A percentile compares a stretch with the other conserved stretches of the same genome.
Conservation (phyloP, 1,140 invertebrate genomes). For the Eumeta japonica region DNA sequence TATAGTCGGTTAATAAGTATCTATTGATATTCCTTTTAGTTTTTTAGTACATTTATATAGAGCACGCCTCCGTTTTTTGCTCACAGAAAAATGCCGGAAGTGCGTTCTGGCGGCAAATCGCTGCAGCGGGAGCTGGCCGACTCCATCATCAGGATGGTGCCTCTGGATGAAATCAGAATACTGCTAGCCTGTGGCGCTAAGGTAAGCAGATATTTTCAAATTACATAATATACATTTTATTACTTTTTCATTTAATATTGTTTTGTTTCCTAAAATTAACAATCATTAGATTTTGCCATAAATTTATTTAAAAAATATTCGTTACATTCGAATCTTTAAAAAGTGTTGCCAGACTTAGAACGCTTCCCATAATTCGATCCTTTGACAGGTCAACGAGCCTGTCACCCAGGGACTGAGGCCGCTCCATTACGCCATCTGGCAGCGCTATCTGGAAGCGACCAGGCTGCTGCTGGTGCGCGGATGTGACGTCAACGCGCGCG, state of each 20-base stretch:
- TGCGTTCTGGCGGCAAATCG: conserved; percentile 69
- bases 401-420: conserved; percentile 80
- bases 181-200: conserved; percentile 83
- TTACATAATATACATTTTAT: conserved; percentile 25
- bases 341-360: no score
- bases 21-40: no score
- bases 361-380: no score
- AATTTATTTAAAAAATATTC: no score
- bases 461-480: conserved; percentile 73
- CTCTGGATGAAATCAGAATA: conserved; percentile 83
- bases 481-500: conserved; percentile 79
- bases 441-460: conserved; percentile 77
- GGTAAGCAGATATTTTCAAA: conserved; percentile 47
- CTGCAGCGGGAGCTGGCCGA: conserved; percentile 86
- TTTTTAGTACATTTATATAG: no score
- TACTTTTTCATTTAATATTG: no score
- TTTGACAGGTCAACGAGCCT: conserved; percentile 71
- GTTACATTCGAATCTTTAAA: no score
- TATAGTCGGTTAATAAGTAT: no score
- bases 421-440: conserved; percentile 91
- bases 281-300: no score
- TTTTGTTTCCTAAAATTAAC: no score
- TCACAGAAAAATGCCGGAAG: conserved; percentile 77
- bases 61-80: no score
- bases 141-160: conserved; percentile 83